Evolutionary conservation across 2,113 vertebrate species (phyloP), one percentile per base, ranked within the genome.

Genomic region (Oreochromis tanganicae): DNA sequence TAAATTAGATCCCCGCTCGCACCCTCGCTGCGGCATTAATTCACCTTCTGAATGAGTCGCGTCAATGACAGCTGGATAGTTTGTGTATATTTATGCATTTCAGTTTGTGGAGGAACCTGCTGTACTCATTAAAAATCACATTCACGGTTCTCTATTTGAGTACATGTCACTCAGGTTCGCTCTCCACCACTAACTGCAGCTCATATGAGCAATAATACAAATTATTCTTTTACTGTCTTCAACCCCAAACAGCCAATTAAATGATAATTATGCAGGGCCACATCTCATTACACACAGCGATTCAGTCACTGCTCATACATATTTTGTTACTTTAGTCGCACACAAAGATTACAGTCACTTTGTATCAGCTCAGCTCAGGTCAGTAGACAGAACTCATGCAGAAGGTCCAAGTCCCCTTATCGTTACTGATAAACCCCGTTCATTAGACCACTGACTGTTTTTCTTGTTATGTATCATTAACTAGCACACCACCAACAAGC

Each of bases 381-480:
- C 46, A 36, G 75, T 52, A 68, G 84, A 82, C 81, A 86, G 81
- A 82, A 80, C 84, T 87, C 66, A 63, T 24, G 63, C 90, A 88
- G 86, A 90, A 86, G 82, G 90, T 91, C 91, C 89, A 93, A 91
- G 85, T 91, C 87, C 90, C 79, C 83, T 90, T 91, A 92, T 91
- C 83, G 46, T 73, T 79, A 12, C 91, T 89, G 92, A 95, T 93
- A 94, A 95, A 87, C 55, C 43, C 78, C 2, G 80, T 86, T 84
- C 85, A 86, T 80, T 80, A 34, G 61, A 91, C 36, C 89, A 84
- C 61, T 82, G 61, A 24, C 81, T 93, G 94, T 92, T 95, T 86
- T 93, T 84, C 73, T 71, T 90, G 85, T 91, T 88, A 93, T 95
- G 88, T 94, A 95, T 95, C 91, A 96, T 95, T 95, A 95, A 96